Base-by-base conservation (phyloP, 1,140 invertebrate species). In the Penaeus vannamei region DNA sequence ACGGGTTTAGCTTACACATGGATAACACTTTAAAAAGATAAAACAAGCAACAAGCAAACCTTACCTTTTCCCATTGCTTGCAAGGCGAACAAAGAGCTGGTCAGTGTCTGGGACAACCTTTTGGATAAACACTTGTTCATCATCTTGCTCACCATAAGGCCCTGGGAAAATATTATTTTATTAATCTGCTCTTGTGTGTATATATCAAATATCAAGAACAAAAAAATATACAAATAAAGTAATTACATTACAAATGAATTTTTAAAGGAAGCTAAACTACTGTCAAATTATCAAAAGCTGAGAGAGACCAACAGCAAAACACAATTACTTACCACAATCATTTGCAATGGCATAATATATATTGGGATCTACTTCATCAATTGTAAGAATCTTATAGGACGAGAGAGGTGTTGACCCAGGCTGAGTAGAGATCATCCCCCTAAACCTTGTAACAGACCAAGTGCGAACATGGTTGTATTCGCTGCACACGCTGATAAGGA, bases 391-490 rank as follows among this genome's bases (percentile, higher is more conserved):
- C 94, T 99, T 99, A 93, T 99, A 99, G 5, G 97, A 98, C 2
- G 98, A 98, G 91, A 99, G 96, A 5, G 98, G 98, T 22, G 97
- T 98, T 1, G 98, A 98, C 8, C 98, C 98, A 0, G 98, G 98
- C 93, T 99, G 98, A 2, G 98, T 99, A 12, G 97, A 99, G 64
- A 99, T 98, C 98, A 99, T 95, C 23, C 95, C 95, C 72, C 98
- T 94, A 92, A 99, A 99, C 90, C 98, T 94, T 0, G 98, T 99
- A 22, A 99, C 97, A 82, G 96, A 96, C 98, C 98, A 99, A 85
- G 97, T 98, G 84, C 98, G 94, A 12, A 99, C 98, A 93, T 99
- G 98, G 94, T 99, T 99, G 92, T 99, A 99, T 93, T 99, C 98
- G 91, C 97, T 98, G 93, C 98, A 99, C 0, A 99, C 98, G 0